Evolutionary conservation across 2,888 invertebrate species (phyloP).

Genomic region (Ichneumon xanthorius): DNA sequence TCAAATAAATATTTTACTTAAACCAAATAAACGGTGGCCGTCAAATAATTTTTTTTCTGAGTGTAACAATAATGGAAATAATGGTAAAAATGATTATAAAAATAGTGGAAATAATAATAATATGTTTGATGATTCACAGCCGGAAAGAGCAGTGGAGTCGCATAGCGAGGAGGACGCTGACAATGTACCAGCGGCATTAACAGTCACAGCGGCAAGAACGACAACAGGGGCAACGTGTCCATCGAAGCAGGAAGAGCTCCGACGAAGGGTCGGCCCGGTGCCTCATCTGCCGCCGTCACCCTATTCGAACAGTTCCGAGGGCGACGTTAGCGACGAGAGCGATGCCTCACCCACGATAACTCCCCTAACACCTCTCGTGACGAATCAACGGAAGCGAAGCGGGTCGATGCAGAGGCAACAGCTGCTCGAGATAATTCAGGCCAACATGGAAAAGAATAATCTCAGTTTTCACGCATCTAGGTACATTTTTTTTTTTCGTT

Average conservation of each 20-base stretch:
- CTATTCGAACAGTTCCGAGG: slow-evolving; percentile 82
- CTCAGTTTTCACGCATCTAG: slow-evolving; percentile 93
- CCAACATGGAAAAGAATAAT: slow-evolving; percentile 96
- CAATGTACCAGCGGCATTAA: slow-evolving; percentile 75
- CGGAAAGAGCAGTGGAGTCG: slow-evolving; percentile 86
- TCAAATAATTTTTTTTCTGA: too few species aligned
- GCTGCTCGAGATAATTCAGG: slow-evolving; percentile 94
- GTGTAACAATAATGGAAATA: background rate
- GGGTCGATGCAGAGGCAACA: slow-evolving; percentile 93
- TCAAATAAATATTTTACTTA: too few species aligned
- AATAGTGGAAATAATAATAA: slow-evolving; percentile 9
- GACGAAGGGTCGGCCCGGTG: slow-evolving; percentile 81
- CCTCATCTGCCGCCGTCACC: slow-evolving; percentile 82
- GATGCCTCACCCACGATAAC: slow-evolving; percentile 80
- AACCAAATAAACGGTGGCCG: too few species aligned
- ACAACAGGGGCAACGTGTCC: slow-evolving; percentile 72
- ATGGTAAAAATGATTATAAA: background rate
- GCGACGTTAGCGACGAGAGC: slow-evolving; percentile 83
- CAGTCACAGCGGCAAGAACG: slow-evolving; percentile 77
- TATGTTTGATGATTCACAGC: slow-evolving; percentile 74
- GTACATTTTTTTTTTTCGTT: slow-evolving; percentile 84
- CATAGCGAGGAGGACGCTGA: slow-evolving; percentile 83
- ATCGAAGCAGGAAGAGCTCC: slow-evolving; percentile 82
- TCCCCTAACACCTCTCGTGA: slow-evolving; percentile 84
- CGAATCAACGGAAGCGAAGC: slow-evolving; percentile 87